Evolutionary conservation across 1,140 invertebrate genomes (phyloP).

Genomic region (Caenorhabditis briggsae): DNA sequence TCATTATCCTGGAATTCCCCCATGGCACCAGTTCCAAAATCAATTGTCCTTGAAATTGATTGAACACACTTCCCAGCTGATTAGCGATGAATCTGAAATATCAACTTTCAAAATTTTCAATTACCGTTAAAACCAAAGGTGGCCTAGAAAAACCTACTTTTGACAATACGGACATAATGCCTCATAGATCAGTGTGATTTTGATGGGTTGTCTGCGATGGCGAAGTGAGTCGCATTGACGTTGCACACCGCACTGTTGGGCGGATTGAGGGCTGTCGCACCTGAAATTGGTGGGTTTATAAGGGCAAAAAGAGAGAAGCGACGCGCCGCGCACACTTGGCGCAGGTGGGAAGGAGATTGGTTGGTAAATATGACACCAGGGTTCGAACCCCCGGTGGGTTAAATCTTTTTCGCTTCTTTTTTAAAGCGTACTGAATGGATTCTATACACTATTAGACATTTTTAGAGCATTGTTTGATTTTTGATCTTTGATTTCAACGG

Average conservation of each 20-base stretch:
- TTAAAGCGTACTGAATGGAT: too few species aligned
- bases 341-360: too few species aligned
- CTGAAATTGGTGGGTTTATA: conserved; percentile 57
- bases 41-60: conserved; percentile 70
- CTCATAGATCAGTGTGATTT: conserved; percentile 76
- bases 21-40: conserved; percentile 76
- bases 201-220: conserved; percentile 68
- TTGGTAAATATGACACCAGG: too few species aligned
- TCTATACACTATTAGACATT: too few species aligned
- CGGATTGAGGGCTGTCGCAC: conserved; percentile 74
- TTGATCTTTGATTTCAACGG: background rate
- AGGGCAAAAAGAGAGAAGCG: background rate
- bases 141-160: conserved; percentile 58
- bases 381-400: too few species aligned
- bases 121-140: too few species aligned
- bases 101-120: background rate
- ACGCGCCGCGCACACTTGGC: too few species aligned
- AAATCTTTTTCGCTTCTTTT: too few species aligned
- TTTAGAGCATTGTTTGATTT: too few species aligned
- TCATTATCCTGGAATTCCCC: conserved; percentile 74
- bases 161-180: conserved; percentile 77
- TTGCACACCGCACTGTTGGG: conserved; percentile 73
- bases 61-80: conserved; percentile 72
- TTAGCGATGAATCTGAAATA: conserved; percentile 73
- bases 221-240: conserved; percentile 73